A percentile compares a stretch with the other conserved stretches of the same genome.
Conservation (phyloP, 2,888 invertebrate species). For the Caenorhabditis sp. region DNA sequence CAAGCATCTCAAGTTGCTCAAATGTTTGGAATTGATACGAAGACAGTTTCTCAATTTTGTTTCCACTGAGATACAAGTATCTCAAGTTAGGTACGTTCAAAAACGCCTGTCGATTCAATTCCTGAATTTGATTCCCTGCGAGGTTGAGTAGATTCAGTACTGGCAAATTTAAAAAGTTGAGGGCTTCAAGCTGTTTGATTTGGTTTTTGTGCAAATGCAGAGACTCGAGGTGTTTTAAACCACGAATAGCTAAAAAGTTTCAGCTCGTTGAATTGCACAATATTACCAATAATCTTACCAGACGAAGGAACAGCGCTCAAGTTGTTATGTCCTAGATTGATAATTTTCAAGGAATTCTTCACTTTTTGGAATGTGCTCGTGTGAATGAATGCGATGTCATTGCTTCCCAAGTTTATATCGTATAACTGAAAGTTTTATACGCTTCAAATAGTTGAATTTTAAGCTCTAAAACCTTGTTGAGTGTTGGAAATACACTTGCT, state of each 20-base stretch:
- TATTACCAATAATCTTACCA: constrained; percentile 52
- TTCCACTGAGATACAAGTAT: constrained; percentile 77
- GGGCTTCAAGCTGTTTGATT: constrained; percentile 71
- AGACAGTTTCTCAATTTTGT: constrained; percentile 67
- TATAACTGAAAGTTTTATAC: constrained; percentile 68
- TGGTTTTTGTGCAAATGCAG: constrained; percentile 77
- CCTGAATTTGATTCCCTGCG: constrained; percentile 74
- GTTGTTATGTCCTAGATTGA: constrained; percentile 78
- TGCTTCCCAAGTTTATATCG: constrained; percentile 77
- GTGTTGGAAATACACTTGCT: constrained; percentile 68
- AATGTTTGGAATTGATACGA: constrained; percentile 75
- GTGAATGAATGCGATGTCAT: constrained; percentile 75
- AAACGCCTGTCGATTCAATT: constrained; percentile 74
- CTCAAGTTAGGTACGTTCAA: constrained; percentile 79
- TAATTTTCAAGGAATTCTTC: constrained; percentile 76
- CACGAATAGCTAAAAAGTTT: constrained; percentile 74
- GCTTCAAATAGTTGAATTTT: neutral
- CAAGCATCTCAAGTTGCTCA: constrained; percentile 76
- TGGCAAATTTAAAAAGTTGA: constrained; percentile 78
- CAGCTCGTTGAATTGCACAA: neutral
- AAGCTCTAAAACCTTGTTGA: constrained; percentile 79
- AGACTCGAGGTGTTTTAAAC: constrained; percentile 77
- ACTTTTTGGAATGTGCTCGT: constrained; percentile 75
- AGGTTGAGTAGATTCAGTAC: constrained; percentile 76
- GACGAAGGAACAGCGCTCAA: constrained; percentile 75